Base-by-base conservation (phyloP, 1,140 invertebrate genomes). In the Vanessa tameamea region DNA sequence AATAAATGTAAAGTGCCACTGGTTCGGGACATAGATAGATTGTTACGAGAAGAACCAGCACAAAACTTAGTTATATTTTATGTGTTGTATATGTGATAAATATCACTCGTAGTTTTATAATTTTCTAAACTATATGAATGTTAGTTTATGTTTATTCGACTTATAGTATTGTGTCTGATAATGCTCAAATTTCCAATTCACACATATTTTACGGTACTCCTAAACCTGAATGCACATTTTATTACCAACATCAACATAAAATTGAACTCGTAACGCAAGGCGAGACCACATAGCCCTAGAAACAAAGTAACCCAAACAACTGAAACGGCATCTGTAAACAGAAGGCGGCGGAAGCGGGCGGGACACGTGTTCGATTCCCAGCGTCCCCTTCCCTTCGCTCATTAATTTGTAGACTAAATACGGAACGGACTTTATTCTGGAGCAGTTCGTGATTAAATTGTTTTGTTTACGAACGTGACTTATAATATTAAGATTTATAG, bases 231-330 rank as follows among this genome's bases (percentile, higher is more conserved):
- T 61, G 43, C 14, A 37, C 16, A 48, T 69, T 74, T 74, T 73
- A 73, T 53, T 68, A 31, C 67, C 37, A 61, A 48, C 73, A 48
- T 74, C 48, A 69, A 74, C 37, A 65, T 43, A 16, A 47, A 64
- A 64, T 59, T 64, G 47, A 65, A 74, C 55, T 50, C 63, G 47
- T 12, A 43, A 20, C 23, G 43, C 73, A 59, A 69, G 61, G 8
- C 16, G 16, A 64, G 73, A 69, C 73, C 73, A 65, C 73, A 74
- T 55, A 68, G 59, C 26, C 64, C 50, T 55, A 37, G 57, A 76
- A 65, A 72, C 75, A 76, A 76, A 76, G 75, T 76, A 73, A 76
- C 50, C 75, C 61, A 72, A 76, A 76, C 70, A 76, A 72, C 75
- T 76, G 75, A 76, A 76, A 73, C 69, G 23, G 71, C 71, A 64